Conservation (phyloP, 2,888 invertebrate species). For the Plemyria rubiginata region DNA sequence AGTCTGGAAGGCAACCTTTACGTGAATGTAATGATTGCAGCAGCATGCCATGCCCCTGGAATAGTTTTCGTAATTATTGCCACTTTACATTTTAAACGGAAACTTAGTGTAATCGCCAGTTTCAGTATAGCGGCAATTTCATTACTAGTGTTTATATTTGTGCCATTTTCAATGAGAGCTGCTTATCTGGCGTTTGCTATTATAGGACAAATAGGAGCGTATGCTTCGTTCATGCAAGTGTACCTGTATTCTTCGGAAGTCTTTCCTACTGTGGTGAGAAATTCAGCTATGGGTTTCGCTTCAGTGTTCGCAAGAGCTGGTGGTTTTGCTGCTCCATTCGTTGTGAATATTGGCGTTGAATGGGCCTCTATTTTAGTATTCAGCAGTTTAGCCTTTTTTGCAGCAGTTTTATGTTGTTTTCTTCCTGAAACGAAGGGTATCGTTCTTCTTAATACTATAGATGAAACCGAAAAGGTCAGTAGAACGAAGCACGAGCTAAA, state of each 20-base stretch:
- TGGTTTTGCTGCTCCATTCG: constrained; percentile 88
- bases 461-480: constrained; percentile 58
- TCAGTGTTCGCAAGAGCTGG: constrained; percentile 89
- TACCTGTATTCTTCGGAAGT: constrained; percentile 91
- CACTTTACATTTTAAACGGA: constrained; percentile 64
- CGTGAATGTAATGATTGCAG: constrained; percentile 91
- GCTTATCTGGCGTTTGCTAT: constrained; percentile 89
- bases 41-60: constrained; percentile 61
- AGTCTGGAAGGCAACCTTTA: constrained; percentile 91
- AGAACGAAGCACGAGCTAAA: constrained; percentile 17
- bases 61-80: constrained; percentile 62
- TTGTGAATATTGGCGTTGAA: constrained; percentile 82
- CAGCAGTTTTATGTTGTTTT: constrained; percentile 65
- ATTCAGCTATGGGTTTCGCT: constrained; percentile 90
- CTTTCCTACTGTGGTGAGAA: constrained; percentile 91
- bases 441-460: constrained; percentile 70
- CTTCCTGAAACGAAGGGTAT: constrained; percentile 73
- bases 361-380: constrained; percentile 73
- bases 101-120: constrained; percentile 59
- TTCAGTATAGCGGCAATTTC: constrained; percentile 64
- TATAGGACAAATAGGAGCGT: constrained; percentile 90
- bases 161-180: constrained; percentile 55
- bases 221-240: constrained; percentile 86
- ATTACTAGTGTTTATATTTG: constrained; percentile 66
- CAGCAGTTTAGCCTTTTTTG: constrained; percentile 62